Percentiles rank a stretch among this genome's conserved stretches.
Conservation (phyloP, 2,797 vertebrate genomes). For the Cirrhinus mrigala region DNA sequence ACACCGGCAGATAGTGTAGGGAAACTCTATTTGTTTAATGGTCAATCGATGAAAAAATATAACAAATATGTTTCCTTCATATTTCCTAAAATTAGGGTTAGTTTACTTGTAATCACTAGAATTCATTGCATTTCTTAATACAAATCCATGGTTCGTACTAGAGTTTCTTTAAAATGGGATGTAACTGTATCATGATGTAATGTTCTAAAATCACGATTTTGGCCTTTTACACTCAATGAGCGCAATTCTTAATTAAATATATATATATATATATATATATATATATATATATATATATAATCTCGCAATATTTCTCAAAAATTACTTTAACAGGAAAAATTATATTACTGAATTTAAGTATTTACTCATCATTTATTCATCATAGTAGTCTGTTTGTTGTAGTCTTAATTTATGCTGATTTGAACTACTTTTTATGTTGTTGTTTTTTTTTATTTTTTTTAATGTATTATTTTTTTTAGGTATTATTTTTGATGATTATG, state of each 20-base stretch:
- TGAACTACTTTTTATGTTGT: background rate
- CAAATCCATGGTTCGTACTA: background rate
- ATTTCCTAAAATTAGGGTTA: background rate
- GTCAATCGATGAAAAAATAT: background rate
- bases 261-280: no score
- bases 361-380: background rate
- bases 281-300: no score
- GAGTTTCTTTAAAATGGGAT: background rate
- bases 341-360: background rate
- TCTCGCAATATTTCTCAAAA: no score
- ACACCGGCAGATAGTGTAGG: background rate
- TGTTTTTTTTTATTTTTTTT: background rate
- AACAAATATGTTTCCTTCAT: background rate
- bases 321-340: background rate
- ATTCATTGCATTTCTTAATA: background rate
- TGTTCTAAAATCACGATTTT: background rate
- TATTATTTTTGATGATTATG: background rate
- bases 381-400: no score
- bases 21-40: background rate
- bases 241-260: no score
- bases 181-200: background rate
- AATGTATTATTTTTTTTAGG: background rate
- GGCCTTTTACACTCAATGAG: background rate
- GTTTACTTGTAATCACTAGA: background rate
- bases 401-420: background rate